A percentile compares a stretch with the other conserved stretches of the same genome.
These are phyloP conservation scores for Todiramphus chloris DNA, from an alignment of 2,113 vertebrate species.

Conservation along the genomic window DNA sequence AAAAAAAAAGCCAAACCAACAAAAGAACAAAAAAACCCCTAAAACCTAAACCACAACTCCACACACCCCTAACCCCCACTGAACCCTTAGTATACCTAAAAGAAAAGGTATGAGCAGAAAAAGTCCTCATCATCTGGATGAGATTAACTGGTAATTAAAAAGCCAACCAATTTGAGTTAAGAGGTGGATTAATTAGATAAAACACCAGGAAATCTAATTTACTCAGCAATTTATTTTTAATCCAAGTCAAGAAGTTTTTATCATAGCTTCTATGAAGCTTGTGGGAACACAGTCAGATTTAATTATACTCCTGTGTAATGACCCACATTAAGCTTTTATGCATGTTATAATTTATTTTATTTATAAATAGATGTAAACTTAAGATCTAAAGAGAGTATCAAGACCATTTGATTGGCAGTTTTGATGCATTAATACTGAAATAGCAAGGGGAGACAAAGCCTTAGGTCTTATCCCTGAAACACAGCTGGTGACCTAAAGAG, in stretches of 20 bases:
- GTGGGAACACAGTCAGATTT: slow-evolving; percentile 32
- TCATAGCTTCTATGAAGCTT: slow-evolving; percentile 17
- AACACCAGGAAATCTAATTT: slow-evolving; percentile 66
- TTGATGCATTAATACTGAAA: background rate
- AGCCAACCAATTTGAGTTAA: slow-evolving; percentile 46
- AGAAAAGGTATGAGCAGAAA: background rate
- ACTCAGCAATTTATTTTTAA: slow-evolving; percentile 66
- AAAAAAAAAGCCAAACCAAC: too few relatives aligned
- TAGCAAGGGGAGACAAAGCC: background rate
- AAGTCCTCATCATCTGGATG: background rate
- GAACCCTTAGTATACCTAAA: background rate
- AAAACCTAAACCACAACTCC: background rate
- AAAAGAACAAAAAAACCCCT: background rate
- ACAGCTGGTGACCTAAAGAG: background rate
- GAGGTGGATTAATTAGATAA: slow-evolving; percentile 63
- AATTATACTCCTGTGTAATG: slow-evolving; percentile 54
- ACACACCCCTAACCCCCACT: too few relatives aligned
- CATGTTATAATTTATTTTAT: slow-evolving; percentile 45
- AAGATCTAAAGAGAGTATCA: background rate
- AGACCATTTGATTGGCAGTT: background rate
- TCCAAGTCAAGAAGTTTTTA: slow-evolving; percentile 45
- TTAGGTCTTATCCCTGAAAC: background rate
- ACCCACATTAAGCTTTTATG: slow-evolving; percentile 6
- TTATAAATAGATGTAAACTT: slow-evolving; percentile 1
- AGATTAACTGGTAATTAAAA: slow-evolving; percentile 63